Evolutionary conservation across 2,888 invertebrate genomes (phyloP).

Genomic region (Eustalomyia histrio): DNA sequence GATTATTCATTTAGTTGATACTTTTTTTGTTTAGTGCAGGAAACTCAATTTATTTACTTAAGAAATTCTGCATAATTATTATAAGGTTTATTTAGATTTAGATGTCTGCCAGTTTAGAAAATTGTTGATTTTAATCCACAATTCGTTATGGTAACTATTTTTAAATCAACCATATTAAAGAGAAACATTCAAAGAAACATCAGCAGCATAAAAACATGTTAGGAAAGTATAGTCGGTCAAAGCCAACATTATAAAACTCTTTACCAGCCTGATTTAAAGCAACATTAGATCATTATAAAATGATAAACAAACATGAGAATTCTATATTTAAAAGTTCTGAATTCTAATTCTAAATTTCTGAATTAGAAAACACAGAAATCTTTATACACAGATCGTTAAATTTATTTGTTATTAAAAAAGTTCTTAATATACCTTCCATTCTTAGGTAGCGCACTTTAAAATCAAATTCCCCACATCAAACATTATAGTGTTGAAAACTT

Average conservation of each 20-base stretch:
- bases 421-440: too few relatives aligned
- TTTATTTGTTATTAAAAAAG: too few relatives aligned
- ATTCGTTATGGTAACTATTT: conserved; percentile 52
- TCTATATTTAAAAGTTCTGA: too few relatives aligned
- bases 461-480: not conserved
- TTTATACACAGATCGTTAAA: too few relatives aligned
- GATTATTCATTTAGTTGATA: not conserved
- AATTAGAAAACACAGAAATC: too few relatives aligned
- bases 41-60: not conserved
- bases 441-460: not conserved
- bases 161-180: conserved; percentile 40
- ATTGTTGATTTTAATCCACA: conserved; percentile 34
- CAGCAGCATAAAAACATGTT: not conserved
- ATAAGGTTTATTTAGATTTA: not conserved
- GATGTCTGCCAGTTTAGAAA: not conserved
- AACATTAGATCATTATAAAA: too few relatives aligned
- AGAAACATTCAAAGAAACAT: not conserved
- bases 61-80: not conserved
- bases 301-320: too few relatives aligned
- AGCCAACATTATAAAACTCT: too few relatives aligned
- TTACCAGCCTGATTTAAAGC: too few relatives aligned
- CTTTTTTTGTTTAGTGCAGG: not conserved
- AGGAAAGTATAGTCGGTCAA: not conserved
- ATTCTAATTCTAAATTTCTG: too few relatives aligned
- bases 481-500: not conserved